Evolutionary conservation across 1,140 invertebrate species (phyloP).

Genomic region (Arion vulgaris): DNA sequence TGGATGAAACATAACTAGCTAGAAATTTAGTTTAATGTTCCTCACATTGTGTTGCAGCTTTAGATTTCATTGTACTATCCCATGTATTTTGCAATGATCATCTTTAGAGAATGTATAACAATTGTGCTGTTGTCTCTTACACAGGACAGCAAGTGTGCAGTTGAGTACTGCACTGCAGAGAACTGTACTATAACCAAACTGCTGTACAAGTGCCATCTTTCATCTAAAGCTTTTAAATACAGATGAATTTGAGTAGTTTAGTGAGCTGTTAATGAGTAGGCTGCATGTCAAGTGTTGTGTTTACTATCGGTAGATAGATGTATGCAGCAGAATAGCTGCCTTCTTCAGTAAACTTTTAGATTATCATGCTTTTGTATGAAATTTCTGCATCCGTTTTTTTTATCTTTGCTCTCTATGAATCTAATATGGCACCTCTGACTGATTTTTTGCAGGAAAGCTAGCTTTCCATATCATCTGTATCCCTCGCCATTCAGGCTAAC

Average conservation of each 20-base stretch:
- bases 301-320: neutral
- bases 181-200: neutral
- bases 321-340: neutral
- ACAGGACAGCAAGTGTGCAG: conserved; percentile 42
- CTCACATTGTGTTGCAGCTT: neutral
- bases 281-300: neutral
- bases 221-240: neutral
- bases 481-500: too few relatives aligned
- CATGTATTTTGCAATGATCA: neutral
- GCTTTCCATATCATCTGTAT: too few relatives aligned
- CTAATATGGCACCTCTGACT: too few relatives aligned
- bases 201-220: neutral
- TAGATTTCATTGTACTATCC: neutral
- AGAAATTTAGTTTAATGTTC: neutral
- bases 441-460: too few relatives aligned
- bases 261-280: neutral
- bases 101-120: conserved; percentile 27
- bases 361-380: too few relatives aligned
- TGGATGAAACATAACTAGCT: neutral
- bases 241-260: neutral
- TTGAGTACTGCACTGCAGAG: conserved; percentile 22
- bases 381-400: too few relatives aligned
- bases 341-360: too few relatives aligned
- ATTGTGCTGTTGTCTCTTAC: conserved; percentile 10
- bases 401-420: too few relatives aligned